Evolutionary conservation across 1,140 invertebrate genomes (phyloP).

Genomic region (Eurosta solidaginis): DNA sequence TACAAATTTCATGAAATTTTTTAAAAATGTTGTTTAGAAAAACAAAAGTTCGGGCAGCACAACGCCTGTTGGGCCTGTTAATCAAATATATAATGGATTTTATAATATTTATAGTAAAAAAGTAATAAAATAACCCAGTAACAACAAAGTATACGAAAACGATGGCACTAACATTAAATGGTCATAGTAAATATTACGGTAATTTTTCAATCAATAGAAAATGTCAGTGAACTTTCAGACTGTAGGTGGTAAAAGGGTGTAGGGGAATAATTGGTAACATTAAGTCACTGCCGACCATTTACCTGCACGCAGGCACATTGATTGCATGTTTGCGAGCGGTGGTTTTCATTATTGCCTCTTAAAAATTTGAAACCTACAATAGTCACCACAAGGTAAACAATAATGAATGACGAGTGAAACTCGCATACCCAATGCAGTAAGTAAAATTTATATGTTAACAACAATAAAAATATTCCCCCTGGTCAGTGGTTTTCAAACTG

Average conservation of each 20-base stretch:
- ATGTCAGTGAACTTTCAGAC: neutral
- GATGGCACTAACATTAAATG: neutral
- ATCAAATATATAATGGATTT: too few relatives aligned
- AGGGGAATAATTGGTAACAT: neutral
- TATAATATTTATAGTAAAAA: too few relatives aligned
- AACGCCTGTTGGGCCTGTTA: too few relatives aligned
- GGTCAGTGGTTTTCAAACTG: too few relatives aligned
- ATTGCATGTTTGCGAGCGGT: neutral
- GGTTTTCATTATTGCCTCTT: neutral
- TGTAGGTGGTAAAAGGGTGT: neutral
- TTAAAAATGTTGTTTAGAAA: too few relatives aligned
- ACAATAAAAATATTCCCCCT: too few relatives aligned
- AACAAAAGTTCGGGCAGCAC: too few relatives aligned
- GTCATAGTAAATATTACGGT: too few relatives aligned
- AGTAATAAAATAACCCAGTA: neutral
- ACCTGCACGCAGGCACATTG: neutral
- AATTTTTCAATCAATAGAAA: neutral
- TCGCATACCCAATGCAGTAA: too few relatives aligned
- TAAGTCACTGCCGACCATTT: neutral
- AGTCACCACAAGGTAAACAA: neutral
- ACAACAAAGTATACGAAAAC: neutral
- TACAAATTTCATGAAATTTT: too few relatives aligned
- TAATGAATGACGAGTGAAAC: too few relatives aligned
- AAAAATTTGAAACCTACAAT: slow-evolving; percentile 10
- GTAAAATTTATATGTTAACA: too few relatives aligned